Conservation (phyloP, 2,888 invertebrate species). For the Gastrophysa polygoni region DNA sequence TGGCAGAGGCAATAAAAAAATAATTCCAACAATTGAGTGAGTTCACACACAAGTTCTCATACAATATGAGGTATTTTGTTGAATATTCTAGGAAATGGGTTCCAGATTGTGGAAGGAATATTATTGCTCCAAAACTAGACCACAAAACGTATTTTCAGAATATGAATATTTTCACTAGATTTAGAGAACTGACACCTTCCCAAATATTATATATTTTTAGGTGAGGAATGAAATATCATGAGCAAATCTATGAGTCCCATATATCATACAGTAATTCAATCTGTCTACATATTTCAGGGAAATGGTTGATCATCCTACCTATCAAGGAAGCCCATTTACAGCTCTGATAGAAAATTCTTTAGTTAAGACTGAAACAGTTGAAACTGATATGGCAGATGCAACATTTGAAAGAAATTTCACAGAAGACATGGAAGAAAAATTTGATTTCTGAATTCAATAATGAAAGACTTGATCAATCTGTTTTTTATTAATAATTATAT, state of each 20-base stretch:
- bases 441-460: constrained; percentile 2
- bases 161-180: constrained; percentile 74
- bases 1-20: constrained; percentile 63
- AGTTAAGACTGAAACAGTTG: constrained; percentile 58
- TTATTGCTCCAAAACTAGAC: constrained; percentile 43
- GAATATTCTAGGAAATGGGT: constrained; percentile 66
- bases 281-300: constrained; percentile 43
- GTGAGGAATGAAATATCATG: constrained; percentile 40
- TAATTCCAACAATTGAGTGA: constrained; percentile 79
- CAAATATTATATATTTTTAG: constrained; percentile 71
- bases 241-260: too few relatives aligned
- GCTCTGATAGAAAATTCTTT: constrained; percentile 69
- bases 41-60: constrained; percentile 47
- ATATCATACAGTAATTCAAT: background rate
- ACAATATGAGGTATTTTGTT: constrained; percentile 5
- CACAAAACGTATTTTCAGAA: constrained; percentile 56
- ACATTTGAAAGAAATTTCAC: constrained; percentile 32
- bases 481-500: too few relatives aligned
- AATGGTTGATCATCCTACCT: constrained; percentile 69
- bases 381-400: constrained; percentile 38
- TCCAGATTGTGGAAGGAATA: constrained; percentile 69
- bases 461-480: background rate
- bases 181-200: constrained; percentile 68
- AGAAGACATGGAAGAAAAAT: constrained; percentile 30
- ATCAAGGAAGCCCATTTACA: constrained; percentile 67